Conservation (phyloP, 2,888 invertebrate species). For the Lasioglossum figueresi region DNA sequence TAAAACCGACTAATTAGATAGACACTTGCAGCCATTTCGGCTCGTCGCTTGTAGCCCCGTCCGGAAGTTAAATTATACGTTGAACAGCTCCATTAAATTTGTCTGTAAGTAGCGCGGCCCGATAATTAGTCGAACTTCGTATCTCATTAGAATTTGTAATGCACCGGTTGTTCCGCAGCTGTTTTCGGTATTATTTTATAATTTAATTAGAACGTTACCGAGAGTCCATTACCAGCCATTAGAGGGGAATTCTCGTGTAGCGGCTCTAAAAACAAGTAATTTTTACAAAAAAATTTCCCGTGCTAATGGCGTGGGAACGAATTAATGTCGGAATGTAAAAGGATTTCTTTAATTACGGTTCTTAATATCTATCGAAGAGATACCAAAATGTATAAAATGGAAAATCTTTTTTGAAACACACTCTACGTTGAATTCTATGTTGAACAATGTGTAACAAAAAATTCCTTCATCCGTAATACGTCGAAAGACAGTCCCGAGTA, state of each 20-base stretch:
- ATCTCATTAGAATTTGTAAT: conserved; percentile 13
- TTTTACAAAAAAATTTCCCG: not conserved
- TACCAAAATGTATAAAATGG: too few relatives aligned
- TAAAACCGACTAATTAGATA: not conserved
- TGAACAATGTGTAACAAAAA: too few relatives aligned
- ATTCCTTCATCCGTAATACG: too few relatives aligned
- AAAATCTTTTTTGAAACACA: too few relatives aligned
- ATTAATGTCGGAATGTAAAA: not conserved
- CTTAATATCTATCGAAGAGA: not conserved
- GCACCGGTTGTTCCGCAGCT: not conserved
- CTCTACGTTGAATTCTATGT: too few relatives aligned
- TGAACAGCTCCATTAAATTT: conserved; percentile 15
- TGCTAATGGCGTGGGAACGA: not conserved
- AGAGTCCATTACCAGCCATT: not conserved
- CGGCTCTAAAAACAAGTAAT: not conserved
- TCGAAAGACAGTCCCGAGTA: too few relatives aligned
- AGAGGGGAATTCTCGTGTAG: not conserved
- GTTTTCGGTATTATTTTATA: conserved; percentile 7
- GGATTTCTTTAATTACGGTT: not conserved
- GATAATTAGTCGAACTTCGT: conserved; percentile 14
- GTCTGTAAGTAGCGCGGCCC: not conserved
- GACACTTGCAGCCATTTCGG: not conserved
- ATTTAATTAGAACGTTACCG: conserved; percentile 2
- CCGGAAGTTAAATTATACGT: not conserved
- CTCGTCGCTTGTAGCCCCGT: not conserved